phyloP scores from a whole-genome alignment of 2,113 vertebrate species.

The Montifringilla adamsi region DNA sequence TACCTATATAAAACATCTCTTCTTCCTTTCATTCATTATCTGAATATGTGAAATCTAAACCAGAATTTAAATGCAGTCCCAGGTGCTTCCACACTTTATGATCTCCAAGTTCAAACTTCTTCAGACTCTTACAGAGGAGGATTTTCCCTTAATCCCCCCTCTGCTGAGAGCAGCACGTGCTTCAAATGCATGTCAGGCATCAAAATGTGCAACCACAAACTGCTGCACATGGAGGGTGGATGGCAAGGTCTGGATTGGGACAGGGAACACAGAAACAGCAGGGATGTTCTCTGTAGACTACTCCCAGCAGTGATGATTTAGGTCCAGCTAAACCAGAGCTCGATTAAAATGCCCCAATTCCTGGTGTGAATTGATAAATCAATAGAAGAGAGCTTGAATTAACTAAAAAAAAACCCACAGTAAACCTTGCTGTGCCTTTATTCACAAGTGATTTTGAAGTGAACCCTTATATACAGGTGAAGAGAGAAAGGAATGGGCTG shows the following conservation, averaged over 20 bases:
- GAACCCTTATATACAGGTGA: not conserved
- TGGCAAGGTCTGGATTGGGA: not conserved
- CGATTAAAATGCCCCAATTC: not conserved
- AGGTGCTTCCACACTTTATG: not conserved
- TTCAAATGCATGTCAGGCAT: constrained; percentile 17
- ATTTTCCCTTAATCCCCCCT: constrained; percentile 46
- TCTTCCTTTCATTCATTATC: constrained; percentile 34
- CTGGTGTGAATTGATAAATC: not conserved
- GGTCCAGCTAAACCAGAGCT: not conserved
- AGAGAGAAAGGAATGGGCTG: not conserved
- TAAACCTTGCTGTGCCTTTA: not conserved
- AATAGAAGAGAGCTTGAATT: not conserved
- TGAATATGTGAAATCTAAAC: constrained; percentile 11
- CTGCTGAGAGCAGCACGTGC: constrained; percentile 22
- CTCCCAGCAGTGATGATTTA: not conserved
- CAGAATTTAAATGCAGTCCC: constrained; percentile 42
- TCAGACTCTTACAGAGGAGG: not conserved
- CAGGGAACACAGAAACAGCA: not conserved
- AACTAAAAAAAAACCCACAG: not conserved
- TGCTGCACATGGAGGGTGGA: not conserved
- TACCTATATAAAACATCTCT: constrained; percentile 7
- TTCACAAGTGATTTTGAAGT: not conserved
- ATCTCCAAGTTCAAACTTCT: constrained; percentile 21
- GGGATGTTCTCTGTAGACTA: not conserved
- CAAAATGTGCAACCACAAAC: not conserved